Evolutionary conservation across 2,113 vertebrate species (phyloP).

Genomic region (Limnothrissa miodon): DNA sequence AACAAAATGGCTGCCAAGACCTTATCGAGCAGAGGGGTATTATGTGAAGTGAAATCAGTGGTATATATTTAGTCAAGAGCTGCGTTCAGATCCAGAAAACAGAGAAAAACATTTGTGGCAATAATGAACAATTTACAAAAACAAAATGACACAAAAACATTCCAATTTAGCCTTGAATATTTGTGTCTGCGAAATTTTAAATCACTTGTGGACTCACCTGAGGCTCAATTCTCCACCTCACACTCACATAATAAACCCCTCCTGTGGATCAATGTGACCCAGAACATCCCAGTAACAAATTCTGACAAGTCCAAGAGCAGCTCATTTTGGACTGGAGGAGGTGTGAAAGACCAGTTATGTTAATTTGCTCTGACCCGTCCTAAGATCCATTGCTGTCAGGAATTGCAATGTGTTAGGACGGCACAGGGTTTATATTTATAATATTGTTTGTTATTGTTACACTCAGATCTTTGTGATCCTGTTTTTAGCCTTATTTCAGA

Average conservation of each 20-base stretch:
- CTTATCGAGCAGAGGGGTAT: not conserved
- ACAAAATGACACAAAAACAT: no score
- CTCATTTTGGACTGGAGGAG: not conserved
- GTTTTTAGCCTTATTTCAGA: not conserved
- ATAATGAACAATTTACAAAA: no score
- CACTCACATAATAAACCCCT: not conserved
- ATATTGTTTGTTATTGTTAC: not conserved
- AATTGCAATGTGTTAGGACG: not conserved
- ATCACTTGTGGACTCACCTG: no score
- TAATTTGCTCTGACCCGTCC: not conserved
- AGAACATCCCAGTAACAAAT: not conserved
- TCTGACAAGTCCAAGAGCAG: not conserved
- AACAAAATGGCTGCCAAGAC: constrained; percentile 1
- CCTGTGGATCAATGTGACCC: not conserved
- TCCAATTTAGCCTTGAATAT: no score
- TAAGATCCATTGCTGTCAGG: not conserved
- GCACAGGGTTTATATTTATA: not conserved
- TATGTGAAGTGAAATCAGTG: no score
- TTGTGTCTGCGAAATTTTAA: no score
- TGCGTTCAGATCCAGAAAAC: no score
- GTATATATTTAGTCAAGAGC: no score
- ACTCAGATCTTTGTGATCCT: not conserved
- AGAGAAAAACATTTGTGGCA: no score
- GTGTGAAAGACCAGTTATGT: not conserved
- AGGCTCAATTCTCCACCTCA: no score